Base-by-base conservation (phyloP, 2,888 invertebrate species). In the Pharmacophagus antenor region DNA sequence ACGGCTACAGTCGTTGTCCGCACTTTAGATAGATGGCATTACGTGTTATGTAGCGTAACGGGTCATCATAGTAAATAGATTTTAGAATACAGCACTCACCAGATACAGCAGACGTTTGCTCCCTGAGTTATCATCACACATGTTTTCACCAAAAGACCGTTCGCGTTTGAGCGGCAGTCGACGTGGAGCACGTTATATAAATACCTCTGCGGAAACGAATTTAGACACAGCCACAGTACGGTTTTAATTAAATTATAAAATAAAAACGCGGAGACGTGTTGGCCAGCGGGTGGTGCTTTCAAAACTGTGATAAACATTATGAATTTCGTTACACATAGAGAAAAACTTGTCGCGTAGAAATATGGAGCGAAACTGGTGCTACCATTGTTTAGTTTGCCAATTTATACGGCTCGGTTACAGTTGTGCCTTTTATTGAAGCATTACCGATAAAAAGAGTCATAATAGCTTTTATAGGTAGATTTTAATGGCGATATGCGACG, bases 401-500 rank as follows among this genome's bases (percentile, higher is more conserved):
- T 90, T 90, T 91, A 91, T 91, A 91, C 88, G 88, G 84, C 82
- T 89, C 84, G 88, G 89, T 89, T 90, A 89, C 90, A 90, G 80
- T 88, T 83, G 82, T 73, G 88, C 80, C 84, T 87, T 88, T 89
- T 88, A 89, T 88, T 88, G 85, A 88, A 81, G 85, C 87, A 88
- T 89, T 90, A 88, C 82, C 85, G 88, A 90, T 90, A 90, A 89
- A 87, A 85, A 80, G 79, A 80, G 82, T 73, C 81, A 82, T 88
- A 88, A 89, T 87, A 76, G 84, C 77, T 83, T 88, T 89, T 88
- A 88, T 86, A 83, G 82, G 76, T 70, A 84, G 79, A 82, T 83
- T 83, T 84, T 86, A 88, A 88, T 87, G 77, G 82, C 84, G 79
- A 85, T 85, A 76, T 80, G 77, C 79, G 62, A 76, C 73, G 72